Evolutionary conservation across 1,140 invertebrate genomes (phyloP).

Genomic region (Trigoniulus corallinus): DNA sequence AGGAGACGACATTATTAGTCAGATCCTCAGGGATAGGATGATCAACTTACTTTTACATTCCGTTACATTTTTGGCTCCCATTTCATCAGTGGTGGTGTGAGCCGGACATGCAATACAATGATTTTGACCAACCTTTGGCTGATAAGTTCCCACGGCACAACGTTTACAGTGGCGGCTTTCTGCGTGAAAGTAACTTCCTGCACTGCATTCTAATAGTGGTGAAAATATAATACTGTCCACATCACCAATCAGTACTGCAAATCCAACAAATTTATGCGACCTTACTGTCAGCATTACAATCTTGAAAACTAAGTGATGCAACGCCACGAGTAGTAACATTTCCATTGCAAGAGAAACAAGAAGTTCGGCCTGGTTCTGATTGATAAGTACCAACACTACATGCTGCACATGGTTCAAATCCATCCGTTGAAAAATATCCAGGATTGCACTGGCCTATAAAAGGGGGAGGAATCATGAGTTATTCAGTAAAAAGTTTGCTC

Average conservation of each 20-base stretch:
- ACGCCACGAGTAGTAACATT: neutral
- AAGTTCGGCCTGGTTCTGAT: constrained; percentile 1
- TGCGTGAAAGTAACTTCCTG: neutral
- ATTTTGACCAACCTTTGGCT: constrained; percentile 13
- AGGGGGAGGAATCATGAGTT: no score
- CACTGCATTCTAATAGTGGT: neutral
- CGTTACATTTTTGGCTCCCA: constrained; percentile 9
- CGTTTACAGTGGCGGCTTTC: neutral
- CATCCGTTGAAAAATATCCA: constrained; percentile 4
- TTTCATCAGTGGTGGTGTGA: constrained; percentile 12
- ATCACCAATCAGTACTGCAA: neutral
- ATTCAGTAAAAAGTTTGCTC: no score
- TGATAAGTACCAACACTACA: constrained; percentile 2
- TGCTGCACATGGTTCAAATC: constrained; percentile 1
- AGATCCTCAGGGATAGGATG: neutral
- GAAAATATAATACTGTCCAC: neutral
- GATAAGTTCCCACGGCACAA: constrained; percentile 3
- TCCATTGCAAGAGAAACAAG: neutral
- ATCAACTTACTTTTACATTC: constrained; percentile 12
- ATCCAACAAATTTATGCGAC: neutral
- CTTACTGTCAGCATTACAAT: neutral
- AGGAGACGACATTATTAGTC: no score
- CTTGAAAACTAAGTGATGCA: neutral
- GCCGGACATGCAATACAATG: constrained; percentile 19
- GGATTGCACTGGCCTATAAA: neutral